phyloP scores from a whole-genome alignment of 2,797 vertebrate genomes.

The Otolemur crassicaudatus region DNA sequence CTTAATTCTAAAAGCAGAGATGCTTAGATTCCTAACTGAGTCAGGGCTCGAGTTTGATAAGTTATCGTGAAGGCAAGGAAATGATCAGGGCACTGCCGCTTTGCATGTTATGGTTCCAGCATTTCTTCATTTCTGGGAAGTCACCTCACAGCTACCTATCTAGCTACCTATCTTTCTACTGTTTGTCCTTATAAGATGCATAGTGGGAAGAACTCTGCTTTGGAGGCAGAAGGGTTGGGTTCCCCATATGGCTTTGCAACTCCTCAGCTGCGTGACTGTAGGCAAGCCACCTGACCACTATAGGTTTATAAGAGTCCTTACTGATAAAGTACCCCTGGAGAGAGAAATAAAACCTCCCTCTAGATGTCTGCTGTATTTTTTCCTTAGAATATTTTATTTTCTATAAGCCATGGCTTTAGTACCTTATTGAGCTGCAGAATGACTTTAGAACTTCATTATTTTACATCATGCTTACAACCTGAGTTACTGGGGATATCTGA shows the following conservation, averaged over 20 bases:
- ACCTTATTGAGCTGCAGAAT: neutral
- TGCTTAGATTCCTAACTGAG: neutral
- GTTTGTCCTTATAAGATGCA: slow-evolving; percentile 22
- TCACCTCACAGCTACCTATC: neutral
- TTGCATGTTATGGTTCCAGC: neutral
- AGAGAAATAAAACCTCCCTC: neutral
- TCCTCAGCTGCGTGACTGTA: neutral
- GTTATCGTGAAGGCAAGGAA: slow-evolving; percentile 8
- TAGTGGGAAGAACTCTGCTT: neutral
- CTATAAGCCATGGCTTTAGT: neutral
- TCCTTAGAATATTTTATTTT: slow-evolving; percentile 6
- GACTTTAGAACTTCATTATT: slow-evolving; percentile 28
- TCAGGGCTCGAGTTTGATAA: neutral
- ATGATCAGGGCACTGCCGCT: neutral
- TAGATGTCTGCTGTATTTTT: neutral
- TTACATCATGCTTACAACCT: neutral
- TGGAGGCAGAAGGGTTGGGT: neutral
- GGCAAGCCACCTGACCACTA: neutral
- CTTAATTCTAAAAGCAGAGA: slow-evolving; percentile 41
- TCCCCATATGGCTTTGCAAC: neutral
- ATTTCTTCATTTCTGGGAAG: neutral
- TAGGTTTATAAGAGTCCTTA: neutral
- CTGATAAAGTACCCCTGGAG: neutral
- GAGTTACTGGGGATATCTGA: neutral
- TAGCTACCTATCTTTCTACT: slow-evolving; percentile 19